Conservation (phyloP, 2,888 invertebrate species). For the Rambutsinella grinnellia region DNA sequence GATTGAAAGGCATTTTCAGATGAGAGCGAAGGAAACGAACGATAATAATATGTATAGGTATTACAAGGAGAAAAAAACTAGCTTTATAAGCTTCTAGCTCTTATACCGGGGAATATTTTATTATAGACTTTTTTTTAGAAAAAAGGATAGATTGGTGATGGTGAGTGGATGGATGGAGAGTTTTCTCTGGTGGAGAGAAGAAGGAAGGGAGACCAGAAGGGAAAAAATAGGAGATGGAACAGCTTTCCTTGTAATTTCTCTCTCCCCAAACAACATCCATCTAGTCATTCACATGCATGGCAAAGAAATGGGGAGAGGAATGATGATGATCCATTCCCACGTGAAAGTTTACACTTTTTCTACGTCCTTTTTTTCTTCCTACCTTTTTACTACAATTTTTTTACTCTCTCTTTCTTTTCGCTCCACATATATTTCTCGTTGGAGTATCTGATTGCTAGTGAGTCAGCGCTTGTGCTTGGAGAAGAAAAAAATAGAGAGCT, state of each 20-base stretch:
- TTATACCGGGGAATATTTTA: no score
- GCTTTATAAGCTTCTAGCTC: no score
- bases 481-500: no score
- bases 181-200: slow-evolving; percentile 15
- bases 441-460: no score
- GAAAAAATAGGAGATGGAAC: no score
- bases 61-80: no score
- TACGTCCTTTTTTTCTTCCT: slow-evolving; percentile 15
- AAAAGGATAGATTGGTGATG: slow-evolving; percentile 27
- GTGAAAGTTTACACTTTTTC: slow-evolving; percentile 49
- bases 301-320: slow-evolving; percentile 3
- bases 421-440: no score
- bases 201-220: no score
- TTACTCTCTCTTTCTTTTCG: no score
- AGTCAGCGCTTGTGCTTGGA: no score
- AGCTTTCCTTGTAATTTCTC: slow-evolving; percentile 33
- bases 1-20: slow-evolving; percentile 51
- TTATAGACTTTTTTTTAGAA: no score
- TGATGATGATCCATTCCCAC: slow-evolving; percentile 36
- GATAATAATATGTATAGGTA: slow-evolving; percentile 9
- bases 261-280: slow-evolving; percentile 6
- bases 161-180: slow-evolving; percentile 15
- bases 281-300: slow-evolving; percentile 1
- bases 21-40: slow-evolving; percentile 11
- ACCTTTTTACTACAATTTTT: no score